Base-by-base conservation (phyloP, 1,140 invertebrate genomes). In the Listronotus bonariensis region DNA sequence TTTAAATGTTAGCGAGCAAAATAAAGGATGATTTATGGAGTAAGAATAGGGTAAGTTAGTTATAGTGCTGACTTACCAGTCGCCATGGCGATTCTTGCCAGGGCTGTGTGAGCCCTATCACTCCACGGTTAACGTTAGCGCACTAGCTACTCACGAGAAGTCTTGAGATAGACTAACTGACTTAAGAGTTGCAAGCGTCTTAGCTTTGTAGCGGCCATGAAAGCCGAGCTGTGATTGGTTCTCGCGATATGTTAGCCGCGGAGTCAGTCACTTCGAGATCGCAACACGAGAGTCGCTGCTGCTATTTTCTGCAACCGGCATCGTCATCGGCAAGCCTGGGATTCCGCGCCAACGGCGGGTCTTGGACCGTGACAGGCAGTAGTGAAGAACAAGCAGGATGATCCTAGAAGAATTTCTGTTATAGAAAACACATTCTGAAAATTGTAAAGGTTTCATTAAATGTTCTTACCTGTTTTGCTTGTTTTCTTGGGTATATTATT, bases 81-180 rank as follows among this genome's bases (percentile, higher is more conserved):
- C 70, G 70, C 70, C 70, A 72, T 72, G 70, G 70, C 70, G 54
- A 62, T 55, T 60, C 62, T 64, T 68, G 70, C 70, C 70, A 72
- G 68, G 70, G 70, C 70, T 70, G 57, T 65, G 55, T 62, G 63
- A 36, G 65, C 68, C 68, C 68, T 62, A 70, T 72, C 65, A 69
- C 65, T 70, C 68, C 70, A 69, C 68, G 62, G 9, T 69, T 55
- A 57, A 49, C 26, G 48, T 68, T 71, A 53, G 68, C 62, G 56
- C 71, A 68, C 68, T 70, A 65, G 66, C 68, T 72, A 72, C 66
- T 70, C 68, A 70, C 68, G 62, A 54, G 65, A 72, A 68, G 71
- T 72, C 71, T 70, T 72, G 51, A 67, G 67, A 56, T 68, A 73
- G 72, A 73, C 72, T 73, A 65, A 68, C 51, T 67, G 63, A 57